These are phyloP conservation scores for Panorpa germanica DNA, from an alignment of 2,888 invertebrate species.

Conservation along the genomic window DNA sequence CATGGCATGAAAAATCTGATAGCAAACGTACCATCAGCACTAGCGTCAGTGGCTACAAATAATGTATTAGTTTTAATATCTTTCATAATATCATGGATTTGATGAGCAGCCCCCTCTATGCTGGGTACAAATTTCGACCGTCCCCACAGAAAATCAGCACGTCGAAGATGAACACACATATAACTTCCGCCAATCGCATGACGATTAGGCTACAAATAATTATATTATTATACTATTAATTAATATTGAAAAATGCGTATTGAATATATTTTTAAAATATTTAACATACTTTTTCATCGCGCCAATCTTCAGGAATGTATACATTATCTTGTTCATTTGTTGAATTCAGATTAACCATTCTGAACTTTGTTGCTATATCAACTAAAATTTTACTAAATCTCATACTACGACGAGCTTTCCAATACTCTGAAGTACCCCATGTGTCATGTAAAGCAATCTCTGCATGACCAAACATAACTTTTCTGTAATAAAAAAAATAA, in stretches of 20 bases:
- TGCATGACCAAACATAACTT: slow-evolving; percentile 54
- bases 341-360: slow-evolving; percentile 40
- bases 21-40: slow-evolving; percentile 29
- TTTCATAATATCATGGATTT: slow-evolving; percentile 41
- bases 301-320: slow-evolving; percentile 39
- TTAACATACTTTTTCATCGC: slow-evolving; percentile 26
- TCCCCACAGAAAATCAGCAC: slow-evolving; percentile 70
- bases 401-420: slow-evolving; percentile 83
- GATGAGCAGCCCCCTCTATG: slow-evolving; percentile 53
- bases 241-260: neutral
- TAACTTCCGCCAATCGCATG: slow-evolving; percentile 48
- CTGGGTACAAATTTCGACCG: slow-evolving; percentile 58
- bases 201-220: slow-evolving; percentile 23
- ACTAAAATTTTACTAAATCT: slow-evolving; percentile 55
- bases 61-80: slow-evolving; percentile 36
- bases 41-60: slow-evolving; percentile 77
- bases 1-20: too few relatives aligned
- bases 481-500: slow-evolving; percentile 24
- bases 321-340: slow-evolving; percentile 36
- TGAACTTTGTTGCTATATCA: slow-evolving; percentile 46
- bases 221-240: slow-evolving; percentile 6
- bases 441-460: slow-evolving; percentile 74
- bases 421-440: slow-evolving; percentile 70
- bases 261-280: slow-evolving; percentile 3
- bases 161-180: slow-evolving; percentile 67